Evolutionary conservation across 2,113 vertebrate species (phyloP).

Genomic region (Neotragus moschatus): DNA sequence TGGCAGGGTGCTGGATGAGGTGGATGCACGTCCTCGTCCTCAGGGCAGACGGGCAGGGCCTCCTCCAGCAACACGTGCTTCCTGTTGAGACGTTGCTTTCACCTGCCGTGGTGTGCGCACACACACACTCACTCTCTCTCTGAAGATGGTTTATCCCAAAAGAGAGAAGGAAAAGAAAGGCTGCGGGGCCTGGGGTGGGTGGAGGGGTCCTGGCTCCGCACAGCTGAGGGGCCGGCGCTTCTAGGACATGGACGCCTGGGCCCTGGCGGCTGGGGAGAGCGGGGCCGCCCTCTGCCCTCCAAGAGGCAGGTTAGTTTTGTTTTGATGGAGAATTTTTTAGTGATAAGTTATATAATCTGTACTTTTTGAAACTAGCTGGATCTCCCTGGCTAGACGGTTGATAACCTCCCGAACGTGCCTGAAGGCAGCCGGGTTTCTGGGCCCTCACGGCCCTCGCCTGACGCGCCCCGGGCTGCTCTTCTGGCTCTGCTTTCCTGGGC

Average conservation of each 20-base stretch:
- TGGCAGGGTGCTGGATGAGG: neutral
- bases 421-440: accelerated
- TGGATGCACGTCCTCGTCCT: neutral
- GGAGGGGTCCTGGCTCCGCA: neutral
- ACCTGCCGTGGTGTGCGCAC: neutral
- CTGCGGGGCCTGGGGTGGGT: neutral
- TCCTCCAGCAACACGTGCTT: neutral
- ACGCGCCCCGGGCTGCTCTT: accelerated
- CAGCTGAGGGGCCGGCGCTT: neutral
- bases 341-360: neutral
- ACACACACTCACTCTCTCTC: neutral
- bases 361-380: neutral
- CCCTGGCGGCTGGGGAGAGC: neutral
- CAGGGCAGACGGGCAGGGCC: neutral
- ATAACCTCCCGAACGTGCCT: neutral
- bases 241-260: accelerated
- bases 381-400: neutral
- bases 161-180: neutral
- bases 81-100: neutral
- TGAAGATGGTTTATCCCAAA: neutral
- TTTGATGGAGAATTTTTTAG: neutral
- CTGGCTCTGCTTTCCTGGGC: neutral
- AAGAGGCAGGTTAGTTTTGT: neutral
- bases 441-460: accelerated
- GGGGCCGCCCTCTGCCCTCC: neutral